Base-by-base conservation (phyloP, 2,113 vertebrate genomes). In the Chaetodon auriga region DNA sequence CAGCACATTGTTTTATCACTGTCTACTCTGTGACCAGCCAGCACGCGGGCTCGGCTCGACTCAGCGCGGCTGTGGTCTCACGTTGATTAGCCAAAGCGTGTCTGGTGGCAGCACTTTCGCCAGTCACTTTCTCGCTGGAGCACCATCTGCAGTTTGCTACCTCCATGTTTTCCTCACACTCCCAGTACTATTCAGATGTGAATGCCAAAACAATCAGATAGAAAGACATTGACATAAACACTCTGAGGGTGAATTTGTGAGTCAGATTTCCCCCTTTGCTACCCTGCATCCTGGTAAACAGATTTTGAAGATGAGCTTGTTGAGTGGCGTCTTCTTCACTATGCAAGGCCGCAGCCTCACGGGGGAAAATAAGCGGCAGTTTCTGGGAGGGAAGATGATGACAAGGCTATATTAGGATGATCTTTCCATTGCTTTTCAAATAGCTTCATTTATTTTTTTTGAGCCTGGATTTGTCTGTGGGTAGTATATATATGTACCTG, bases 161-260 rank as follows among this genome's bases (percentile, higher is more conserved):
- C 72, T 57, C 68, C 5, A 36, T 85, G 88, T 92, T 91, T 85
- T 81, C 81, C 74, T 89, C 76, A 21, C 89, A 68, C 85, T 92
- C 82, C 90, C 87, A 46, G 68, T 84, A 81, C 89, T 78, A 73
- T 90, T 92, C 86, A 89, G 81, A 89, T 68, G 80, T 36, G 82
- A 82, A 79, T 78, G 89, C 91, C 90, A 93, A 89, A 92, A 94
- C 90, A 91, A 90, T 94, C 92, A 89, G 91, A 85, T 77, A 68
- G 84, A 80, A 78, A 81, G 89, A 91, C 84, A 60, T 51, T 90
- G 90, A 92, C 92, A 89, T 65, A 71, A 89, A 69, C 61, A 70
- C 84, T 81, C 84, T 30, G 82, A 90, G 88, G 75, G 61, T 63
- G 88, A 84, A 94, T 93, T 89, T 93, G 86, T 82, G 84, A 93